A percentile compares a stretch with the other conserved stretches of the same genome.
These are phyloP conservation scores for Tragulus kanchil DNA, from an alignment of 2,113 vertebrate species.

Conservation along the genomic window DNA sequence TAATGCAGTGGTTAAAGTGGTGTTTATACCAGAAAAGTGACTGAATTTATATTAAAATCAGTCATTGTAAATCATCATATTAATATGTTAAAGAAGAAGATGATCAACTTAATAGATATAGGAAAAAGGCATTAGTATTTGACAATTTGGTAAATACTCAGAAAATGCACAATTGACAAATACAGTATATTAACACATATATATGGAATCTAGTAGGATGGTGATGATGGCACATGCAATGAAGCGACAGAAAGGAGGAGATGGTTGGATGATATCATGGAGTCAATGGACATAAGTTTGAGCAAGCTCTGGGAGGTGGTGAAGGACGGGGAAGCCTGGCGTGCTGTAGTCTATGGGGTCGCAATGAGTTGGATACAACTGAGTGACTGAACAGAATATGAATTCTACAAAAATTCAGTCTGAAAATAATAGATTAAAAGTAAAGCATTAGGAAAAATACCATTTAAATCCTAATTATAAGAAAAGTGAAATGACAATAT, in stretches of 20 bases:
- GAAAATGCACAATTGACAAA: slow-evolving; percentile 4
- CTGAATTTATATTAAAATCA: neutral
- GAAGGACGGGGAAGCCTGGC: too few relatives aligned
- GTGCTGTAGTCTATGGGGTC: too few relatives aligned
- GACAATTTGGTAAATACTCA: neutral
- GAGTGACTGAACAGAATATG: too few relatives aligned
- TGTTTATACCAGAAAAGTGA: neutral
- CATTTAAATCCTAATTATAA: neutral
- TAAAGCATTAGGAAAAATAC: neutral
- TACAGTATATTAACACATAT: too few relatives aligned
- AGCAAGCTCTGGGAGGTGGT: too few relatives aligned
- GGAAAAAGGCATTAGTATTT: slow-evolving; percentile 19
- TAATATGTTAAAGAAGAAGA: neutral
- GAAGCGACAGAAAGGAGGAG: too few relatives aligned
- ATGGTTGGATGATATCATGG: too few relatives aligned
- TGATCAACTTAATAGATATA: neutral
- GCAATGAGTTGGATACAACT: too few relatives aligned
- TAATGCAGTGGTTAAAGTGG: neutral
- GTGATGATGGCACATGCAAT: too few relatives aligned
- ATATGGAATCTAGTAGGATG: too few relatives aligned
- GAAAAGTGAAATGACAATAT: neutral
- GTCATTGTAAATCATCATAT: neutral
- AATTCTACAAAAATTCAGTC: neutral
- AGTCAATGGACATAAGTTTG: too few relatives aligned
- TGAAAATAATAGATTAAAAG: neutral